Base-by-base conservation (phyloP, 2,888 invertebrate genomes). In the Hecatera dysodea region DNA sequence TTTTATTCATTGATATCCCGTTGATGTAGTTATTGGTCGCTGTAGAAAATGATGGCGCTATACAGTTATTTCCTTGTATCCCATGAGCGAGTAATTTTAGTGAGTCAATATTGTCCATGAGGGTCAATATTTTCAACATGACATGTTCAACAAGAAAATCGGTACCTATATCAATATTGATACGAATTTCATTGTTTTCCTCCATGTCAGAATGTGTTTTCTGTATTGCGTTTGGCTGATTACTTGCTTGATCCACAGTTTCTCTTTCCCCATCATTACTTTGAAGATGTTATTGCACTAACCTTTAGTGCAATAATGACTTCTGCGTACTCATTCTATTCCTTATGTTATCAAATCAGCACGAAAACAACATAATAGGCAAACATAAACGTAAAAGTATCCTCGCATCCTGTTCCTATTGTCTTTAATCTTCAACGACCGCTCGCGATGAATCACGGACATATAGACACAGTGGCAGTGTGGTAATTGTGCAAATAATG, bases 401-500 rank as follows among this genome's bases (percentile, higher is more conserved):
- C 56, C 57, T 62, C 55, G 27, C 70, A 74, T 85, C 78, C 83
- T 73, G 72, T 72, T 64, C 66, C 76, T 79, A 79, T 83, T 85
- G 85, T 85, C 74, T 85, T 82, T 57, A 80, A 82, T 82, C 66
- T 70, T 44, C 27, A 57, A 44, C 63, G 44, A 69, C 46, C 67
- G 71, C 22, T 19, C 19, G 67, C 55, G 67, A 67, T 82, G 81
- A 79, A 72, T 84, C 73, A 84, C 78, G 15, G 44, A n/a, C 36
- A 11, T 76, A 73, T 75, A 75, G 69, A 74, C 50, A 69, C 75
- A 78, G 65, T 61, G 70, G 65, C 72, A 50, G 57, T 62, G 64
- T 65, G 64, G 83, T 82, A 68, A 82, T 80, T 83, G 83, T 83
- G 86, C 88, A 82, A 88, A 88, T 87, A 84, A 82, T 82, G 75